phyloP scores from a whole-genome alignment of 2,888 invertebrate species.

The Ditula angustiorana region DNA sequence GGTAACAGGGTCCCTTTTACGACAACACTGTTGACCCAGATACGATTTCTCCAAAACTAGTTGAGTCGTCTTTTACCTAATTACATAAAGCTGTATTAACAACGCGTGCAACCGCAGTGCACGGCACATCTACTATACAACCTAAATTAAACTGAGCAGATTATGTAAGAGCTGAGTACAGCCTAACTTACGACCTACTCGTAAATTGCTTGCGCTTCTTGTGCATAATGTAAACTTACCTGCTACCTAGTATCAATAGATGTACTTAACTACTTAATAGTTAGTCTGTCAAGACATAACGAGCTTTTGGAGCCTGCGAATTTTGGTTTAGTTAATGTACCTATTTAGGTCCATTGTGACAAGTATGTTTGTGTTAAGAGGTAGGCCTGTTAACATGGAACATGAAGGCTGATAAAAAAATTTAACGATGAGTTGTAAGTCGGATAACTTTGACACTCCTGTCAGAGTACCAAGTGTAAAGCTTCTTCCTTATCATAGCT shows the following conservation, averaged over 20 bases:
- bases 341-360: no score
- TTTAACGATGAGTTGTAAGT: no score
- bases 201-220: slow-evolving; percentile 27
- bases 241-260: background rate
- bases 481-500: no score
- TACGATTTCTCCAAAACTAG: background rate
- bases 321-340: no score
- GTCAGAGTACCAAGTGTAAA: no score
- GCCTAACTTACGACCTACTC: slow-evolving; percentile 11
- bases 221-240: slow-evolving; percentile 23
- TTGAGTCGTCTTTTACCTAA: slow-evolving; percentile 12
- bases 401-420: no score
- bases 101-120: slow-evolving; percentile 14
- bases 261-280: slow-evolving; percentile 2
- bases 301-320: no score
- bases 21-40: background rate
- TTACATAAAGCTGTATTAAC: slow-evolving; percentile 33
- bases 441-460: no score
- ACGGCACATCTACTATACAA: background rate
- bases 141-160: slow-evolving; percentile 18
- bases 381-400: no score
- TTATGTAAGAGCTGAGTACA: slow-evolving; percentile 15
- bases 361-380: no score
- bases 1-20: background rate
- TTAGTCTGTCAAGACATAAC: no score